Percentiles rank a stretch among this genome's conserved stretches.
Evolutionary conservation across 2,113 vertebrate species (phyloP).

Genomic region (Puma concolor): DNA sequence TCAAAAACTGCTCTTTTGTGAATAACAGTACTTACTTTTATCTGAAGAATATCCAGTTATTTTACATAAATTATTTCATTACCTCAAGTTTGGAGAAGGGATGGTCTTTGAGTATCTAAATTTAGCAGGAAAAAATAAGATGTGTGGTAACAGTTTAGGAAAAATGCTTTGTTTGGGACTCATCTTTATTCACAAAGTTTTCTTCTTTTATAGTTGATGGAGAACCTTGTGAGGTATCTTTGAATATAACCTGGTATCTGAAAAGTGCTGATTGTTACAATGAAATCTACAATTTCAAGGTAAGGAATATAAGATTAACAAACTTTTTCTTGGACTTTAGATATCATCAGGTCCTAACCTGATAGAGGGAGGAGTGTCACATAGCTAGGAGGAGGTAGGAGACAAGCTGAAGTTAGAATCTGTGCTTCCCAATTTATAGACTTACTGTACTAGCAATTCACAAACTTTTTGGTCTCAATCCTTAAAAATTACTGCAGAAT

Average conservation of each 20-base stretch:
- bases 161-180: not conserved
- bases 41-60: constrained; percentile 9
- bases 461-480: not conserved
- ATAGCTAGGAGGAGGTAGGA: not conserved
- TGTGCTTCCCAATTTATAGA: not conserved
- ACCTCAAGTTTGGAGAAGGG: constrained; percentile 10
- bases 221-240: constrained; percentile 84
- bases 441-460: not conserved
- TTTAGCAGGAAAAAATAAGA: constrained; percentile 32
- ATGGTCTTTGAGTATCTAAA: not conserved
- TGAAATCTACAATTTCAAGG: constrained; percentile 89
- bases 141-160: not conserved
- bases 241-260: constrained; percentile 88
- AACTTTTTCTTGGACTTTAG: not conserved
- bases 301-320: constrained; percentile 78
- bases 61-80: not conserved
- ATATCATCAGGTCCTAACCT: not conserved
- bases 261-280: constrained; percentile 90
- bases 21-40: not conserved
- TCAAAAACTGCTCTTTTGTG: not conserved
- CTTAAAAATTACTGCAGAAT: not conserved
- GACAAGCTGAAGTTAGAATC: not conserved
- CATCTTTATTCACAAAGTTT: constrained; percentile 32
- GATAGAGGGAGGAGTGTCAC: not conserved
- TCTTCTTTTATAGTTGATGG: constrained; percentile 85